phyloP scores from a whole-genome alignment of 2,888 invertebrate species.

The Argynnis bischoffii region DNA sequence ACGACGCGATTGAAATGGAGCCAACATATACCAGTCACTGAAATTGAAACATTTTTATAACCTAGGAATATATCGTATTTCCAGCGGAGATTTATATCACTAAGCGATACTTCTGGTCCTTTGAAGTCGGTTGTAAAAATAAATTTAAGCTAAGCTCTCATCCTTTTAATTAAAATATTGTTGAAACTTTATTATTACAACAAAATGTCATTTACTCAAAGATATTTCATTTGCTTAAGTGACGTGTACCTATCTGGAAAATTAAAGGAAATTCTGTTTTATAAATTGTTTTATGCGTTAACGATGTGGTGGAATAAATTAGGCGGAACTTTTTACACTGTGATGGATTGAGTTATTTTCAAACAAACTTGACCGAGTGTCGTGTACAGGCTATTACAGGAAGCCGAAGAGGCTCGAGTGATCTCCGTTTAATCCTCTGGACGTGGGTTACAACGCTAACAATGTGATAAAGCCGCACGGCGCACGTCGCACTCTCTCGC shows the following conservation, averaged over 20 bases:
- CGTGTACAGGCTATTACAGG: slow-evolving; percentile 64
- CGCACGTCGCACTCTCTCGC: slow-evolving; percentile 76
- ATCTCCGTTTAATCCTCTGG: slow-evolving; percentile 75
- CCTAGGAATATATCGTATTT: slow-evolving; percentile 12
- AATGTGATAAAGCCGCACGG: slow-evolving; percentile 78
- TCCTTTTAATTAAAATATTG: slow-evolving; percentile 76
- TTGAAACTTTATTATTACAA: slow-evolving; percentile 51
- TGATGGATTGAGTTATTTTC: not conserved
- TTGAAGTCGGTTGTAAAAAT: slow-evolving; percentile 75
- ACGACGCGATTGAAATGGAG: slow-evolving; percentile 19
- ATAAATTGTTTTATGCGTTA: slow-evolving; percentile 10
- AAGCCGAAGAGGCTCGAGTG: slow-evolving; percentile 59
- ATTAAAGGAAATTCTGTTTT: slow-evolving; percentile 20
- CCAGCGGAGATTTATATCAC: slow-evolving; percentile 67
- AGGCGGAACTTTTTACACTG: not conserved
- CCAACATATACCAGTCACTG: slow-evolving; percentile 19
- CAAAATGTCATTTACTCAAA: slow-evolving; percentile 42
- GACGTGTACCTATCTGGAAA: slow-evolving; percentile 32
- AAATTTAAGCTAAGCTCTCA: slow-evolving; percentile 65
- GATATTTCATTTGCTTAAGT: slow-evolving; percentile 25
- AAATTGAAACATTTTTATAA: slow-evolving; percentile 18
- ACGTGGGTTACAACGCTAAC: slow-evolving; percentile 79
- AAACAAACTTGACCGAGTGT: slow-evolving; percentile 4
- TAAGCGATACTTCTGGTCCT: slow-evolving; percentile 74
- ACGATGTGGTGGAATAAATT: slow-evolving; percentile 12